Percentiles rank a stretch among this genome's conserved stretches.
These are phyloP conservation scores for Amphimedon queenslandica DNA, from an alignment of 37 sponge, comb jelly and placozoan species.

Conservation along the genomic window DNA sequence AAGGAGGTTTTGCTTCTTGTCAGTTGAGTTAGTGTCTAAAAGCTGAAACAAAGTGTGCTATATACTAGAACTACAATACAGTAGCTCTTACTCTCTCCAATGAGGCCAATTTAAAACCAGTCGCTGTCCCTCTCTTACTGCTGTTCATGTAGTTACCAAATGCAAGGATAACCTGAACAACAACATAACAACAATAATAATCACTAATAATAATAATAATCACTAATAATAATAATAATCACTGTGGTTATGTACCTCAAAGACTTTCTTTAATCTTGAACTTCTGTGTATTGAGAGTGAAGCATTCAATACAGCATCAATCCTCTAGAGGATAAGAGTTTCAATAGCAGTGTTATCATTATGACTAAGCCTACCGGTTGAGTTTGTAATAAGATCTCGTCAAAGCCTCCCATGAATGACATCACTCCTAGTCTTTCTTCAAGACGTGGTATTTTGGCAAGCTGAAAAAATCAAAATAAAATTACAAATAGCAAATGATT, in stretches of 20 bases:
- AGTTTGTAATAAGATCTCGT: constrained; percentile 57
- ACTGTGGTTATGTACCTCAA: constrained; percentile 50
- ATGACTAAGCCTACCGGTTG: constrained; percentile 52
- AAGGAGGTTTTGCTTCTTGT: constrained; percentile 65
- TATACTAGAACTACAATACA: background rate
- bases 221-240: background rate
- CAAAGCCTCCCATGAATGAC: constrained; percentile 88
- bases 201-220: too few species aligned
- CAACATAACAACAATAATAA: background rate
- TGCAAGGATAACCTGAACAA: constrained; percentile 71
- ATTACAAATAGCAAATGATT: background rate
- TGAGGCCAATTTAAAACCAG: constrained; percentile 80
- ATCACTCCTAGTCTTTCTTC: constrained; percentile 60
- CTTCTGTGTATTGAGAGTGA: constrained; percentile 70
- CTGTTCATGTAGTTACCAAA: constrained; percentile 96
- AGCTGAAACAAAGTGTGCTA: constrained; percentile 20
- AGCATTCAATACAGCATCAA: constrained; percentile 63
- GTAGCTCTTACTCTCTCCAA: constrained; percentile 48
- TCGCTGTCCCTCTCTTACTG: constrained; percentile 61
- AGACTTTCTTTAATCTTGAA: constrained; percentile 60
- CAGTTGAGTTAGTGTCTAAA: constrained; percentile 47
- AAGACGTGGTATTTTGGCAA: constrained; percentile 79
- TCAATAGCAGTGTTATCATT: background rate
- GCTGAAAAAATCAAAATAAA: constrained; percentile 1
- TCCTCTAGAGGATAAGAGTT: constrained; percentile 35